These are phyloP conservation scores for Pollachius pollachius DNA, from an alignment of 2,113 vertebrate genomes.

Conservation along the genomic window DNA sequence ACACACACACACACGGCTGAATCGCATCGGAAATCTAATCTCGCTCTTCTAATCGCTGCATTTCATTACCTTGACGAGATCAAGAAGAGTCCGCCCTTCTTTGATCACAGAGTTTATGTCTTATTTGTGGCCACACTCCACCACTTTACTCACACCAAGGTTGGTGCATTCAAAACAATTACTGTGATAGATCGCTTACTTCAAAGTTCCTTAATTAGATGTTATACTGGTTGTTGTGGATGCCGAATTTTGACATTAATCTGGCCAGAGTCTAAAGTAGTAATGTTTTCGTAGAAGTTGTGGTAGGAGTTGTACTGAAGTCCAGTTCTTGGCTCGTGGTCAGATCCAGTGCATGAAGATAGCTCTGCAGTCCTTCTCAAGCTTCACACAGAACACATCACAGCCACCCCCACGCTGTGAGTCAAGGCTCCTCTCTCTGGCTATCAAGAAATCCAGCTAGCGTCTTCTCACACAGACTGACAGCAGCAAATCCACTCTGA, in stretches of 20 bases:
- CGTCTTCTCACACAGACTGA: conserved; percentile 59
- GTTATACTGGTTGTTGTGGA: no score
- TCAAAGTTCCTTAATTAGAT: no score
- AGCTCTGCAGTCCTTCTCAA: conserved; percentile 36
- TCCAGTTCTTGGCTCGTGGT: conserved; percentile 14
- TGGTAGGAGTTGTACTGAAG: conserved; percentile 9
- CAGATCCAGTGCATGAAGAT: conserved; percentile 24
- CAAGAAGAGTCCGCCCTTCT: conserved; percentile 16
- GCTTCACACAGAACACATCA: conserved; percentile 46
- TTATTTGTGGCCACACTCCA: neutral
- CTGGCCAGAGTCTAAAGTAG: no score
- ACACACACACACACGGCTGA: conserved; percentile 13
- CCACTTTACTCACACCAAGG: neutral
- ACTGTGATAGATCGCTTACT: neutral
- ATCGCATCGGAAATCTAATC: conserved; percentile 10
- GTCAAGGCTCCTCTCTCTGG: conserved; percentile 34
- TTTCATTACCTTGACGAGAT: conserved; percentile 35
- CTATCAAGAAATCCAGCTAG: conserved; percentile 54
- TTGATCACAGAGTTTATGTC: conserved; percentile 26
- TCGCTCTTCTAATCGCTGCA: conserved; percentile 12
- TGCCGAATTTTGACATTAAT: no score
- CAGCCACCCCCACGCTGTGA: conserved; percentile 45
- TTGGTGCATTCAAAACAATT: neutral
- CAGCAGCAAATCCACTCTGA: conserved; percentile 53
- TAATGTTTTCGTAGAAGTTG: no score